Base-by-base conservation (phyloP, 2,113 vertebrate genomes). In the Phalacrocorax brasilianus region DNA sequence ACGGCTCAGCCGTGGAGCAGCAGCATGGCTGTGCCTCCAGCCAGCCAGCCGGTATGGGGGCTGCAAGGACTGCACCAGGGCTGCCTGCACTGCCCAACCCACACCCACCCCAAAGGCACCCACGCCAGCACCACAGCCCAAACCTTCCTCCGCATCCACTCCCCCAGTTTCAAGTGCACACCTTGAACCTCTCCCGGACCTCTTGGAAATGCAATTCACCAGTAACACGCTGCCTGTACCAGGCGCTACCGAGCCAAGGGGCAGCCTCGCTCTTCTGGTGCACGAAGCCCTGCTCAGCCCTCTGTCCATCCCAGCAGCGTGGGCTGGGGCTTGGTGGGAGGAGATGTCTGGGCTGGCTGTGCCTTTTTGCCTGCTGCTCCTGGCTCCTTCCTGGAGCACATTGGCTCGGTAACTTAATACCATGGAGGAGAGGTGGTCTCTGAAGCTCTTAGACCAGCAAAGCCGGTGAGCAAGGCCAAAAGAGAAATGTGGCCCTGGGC, bases 71-170 rank as follows among this genome's bases (percentile, higher is more conserved):
- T 10, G 5, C 12, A 2, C 14, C 8, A 5, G 58, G 53, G 50
- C 52, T 76, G n/a, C 38, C 61, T 14, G 24, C 4, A 0, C 63
- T 33, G 50, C 68, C 62, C 74, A 38, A 2, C 30, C 71, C 42
- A 11, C 14, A 50, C 53, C 61, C 59, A 40, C 6, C n/a, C 24
- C 28, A n/a, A 30, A 33, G 24, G 33, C 44, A n/a, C 62, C 70
- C 24, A 3, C 0, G 2, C 47, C 11, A 2, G 30, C 56, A 13
- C 35, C 35, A 6, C 61, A 49, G 42, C 70, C 56, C 62, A 59
- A 28, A 76, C 38, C 72, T 55, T 59, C 44, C 19, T 32, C 17
- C 5, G 3, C 1, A 0, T 27, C 56, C 0, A 0, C 27, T 59
- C 9, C 27, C 55, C 26, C 1, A 5, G 12, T 52, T 76, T 26